Base-by-base conservation (phyloP, 2,888 invertebrate genomes). In the Melieria crassipennis region DNA sequence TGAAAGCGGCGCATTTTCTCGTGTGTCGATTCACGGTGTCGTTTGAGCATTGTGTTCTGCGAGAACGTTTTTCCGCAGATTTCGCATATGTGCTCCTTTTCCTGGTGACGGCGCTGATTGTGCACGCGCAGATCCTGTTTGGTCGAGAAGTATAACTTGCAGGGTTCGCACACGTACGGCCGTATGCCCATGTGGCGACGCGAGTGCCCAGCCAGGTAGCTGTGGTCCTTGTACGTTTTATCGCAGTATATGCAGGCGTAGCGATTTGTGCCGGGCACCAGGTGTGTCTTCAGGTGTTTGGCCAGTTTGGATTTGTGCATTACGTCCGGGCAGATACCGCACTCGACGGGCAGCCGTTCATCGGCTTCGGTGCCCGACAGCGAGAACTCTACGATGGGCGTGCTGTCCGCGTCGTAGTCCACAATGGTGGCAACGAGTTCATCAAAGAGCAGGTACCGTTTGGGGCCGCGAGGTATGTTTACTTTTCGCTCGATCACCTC, bases 401-500 rank as follows among this genome's bases (percentile, higher is more conserved):
- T 83, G 11, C 75, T 76, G 46, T 82, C 80, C 0, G 78, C 72
- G 71, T 83, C 83, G 30, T 82, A 81, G 65, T 84, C 83, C 3
- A 84, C 84, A 16, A 84, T 80, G n/a, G 81, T 83, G 46, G 84
- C 84, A 13, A 84, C 75, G n/a, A 84, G 77, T 13, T 84, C 84
- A 56, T 84, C 84, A 66, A 78, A 84, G 5, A 84, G 77, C 76
- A 83, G 69, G 50, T 84, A 84, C 45, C 71, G 74, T 65, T 67
- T 66, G 42, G 47, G 71, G 10, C 55, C 61, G 10, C 7, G 43
- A n/a, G 4, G 5, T 7, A 30, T 13, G 57, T 58, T 52, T 30
- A 30, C 30, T 30, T 30, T 30, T 30, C 30, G 30, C 30, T 30
- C 30, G 30, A 13, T 50, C 30, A 65, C 11, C 9, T 13, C 16